A percentile compares a stretch with the other conserved stretches of the same genome.
Evolutionary conservation across 2,888 invertebrate species (phyloP).

Genomic region (Anodontia alba): DNA sequence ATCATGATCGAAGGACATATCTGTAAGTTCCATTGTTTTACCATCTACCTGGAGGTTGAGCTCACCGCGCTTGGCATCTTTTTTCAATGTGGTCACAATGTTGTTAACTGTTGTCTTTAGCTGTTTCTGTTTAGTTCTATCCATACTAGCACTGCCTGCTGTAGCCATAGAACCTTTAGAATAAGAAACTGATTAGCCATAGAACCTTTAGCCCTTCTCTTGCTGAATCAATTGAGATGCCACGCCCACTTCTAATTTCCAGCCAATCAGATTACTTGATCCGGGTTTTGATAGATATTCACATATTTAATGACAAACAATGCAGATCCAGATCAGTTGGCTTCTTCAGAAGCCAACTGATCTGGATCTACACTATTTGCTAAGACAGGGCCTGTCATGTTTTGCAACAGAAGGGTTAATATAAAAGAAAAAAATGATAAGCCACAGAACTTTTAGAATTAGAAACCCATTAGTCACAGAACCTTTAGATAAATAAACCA

Average conservation of each 20-base stretch:
- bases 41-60: conserved; percentile 80
- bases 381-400: no score
- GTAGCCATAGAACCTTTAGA: background rate
- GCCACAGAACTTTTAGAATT: background rate
- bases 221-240: no score
- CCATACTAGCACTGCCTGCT: background rate
- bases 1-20: conserved; percentile 72
- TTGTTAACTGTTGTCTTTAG: conserved; percentile 67
- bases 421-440: background rate
- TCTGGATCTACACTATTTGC: no score
- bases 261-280: no score
- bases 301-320: no score
- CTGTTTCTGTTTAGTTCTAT: conserved; percentile 36
- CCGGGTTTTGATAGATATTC: no score
- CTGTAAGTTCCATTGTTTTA: conserved; percentile 73
- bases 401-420: no score
- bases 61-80: conserved; percentile 81
- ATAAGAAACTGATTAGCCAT: no score
- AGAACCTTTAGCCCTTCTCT: no score
- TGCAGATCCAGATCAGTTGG: no score
- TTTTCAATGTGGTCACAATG: conserved; percentile 74
- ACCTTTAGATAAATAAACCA: background rate
- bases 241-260: no score
- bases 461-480: background rate
- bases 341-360: no score